These are phyloP conservation scores for Helicoverpa assulta DNA, from an alignment of 2,888 invertebrate genomes.

Conservation along the genomic window DNA sequence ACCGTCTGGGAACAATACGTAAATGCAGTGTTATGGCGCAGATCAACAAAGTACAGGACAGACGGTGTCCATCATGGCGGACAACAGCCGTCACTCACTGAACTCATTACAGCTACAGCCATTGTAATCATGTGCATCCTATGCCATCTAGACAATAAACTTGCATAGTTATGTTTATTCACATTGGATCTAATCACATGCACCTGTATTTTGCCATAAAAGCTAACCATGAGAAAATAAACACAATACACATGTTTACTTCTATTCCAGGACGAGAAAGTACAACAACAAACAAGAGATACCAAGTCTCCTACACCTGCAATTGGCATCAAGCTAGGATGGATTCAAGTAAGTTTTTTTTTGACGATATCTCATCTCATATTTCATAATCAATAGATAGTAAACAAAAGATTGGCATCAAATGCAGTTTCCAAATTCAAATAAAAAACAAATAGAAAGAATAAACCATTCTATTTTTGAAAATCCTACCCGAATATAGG, in stretches of 20 bases:
- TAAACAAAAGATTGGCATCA: not conserved
- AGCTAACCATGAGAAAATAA: not conserved
- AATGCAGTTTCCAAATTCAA: no score
- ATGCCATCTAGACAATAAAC: constrained; percentile 55
- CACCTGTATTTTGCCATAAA: constrained; percentile 49
- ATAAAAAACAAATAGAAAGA: no score
- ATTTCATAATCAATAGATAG: no score
- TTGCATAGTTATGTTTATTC: constrained; percentile 22
- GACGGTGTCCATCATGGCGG: constrained; percentile 66
- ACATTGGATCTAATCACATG: constrained; percentile 49
- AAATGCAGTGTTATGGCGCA: constrained; percentile 28
- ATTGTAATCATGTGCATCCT: constrained; percentile 62
- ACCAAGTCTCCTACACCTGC: constrained; percentile 86
- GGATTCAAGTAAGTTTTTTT: constrained; percentile 91
- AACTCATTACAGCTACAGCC: constrained; percentile 48
- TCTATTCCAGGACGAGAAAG: constrained; percentile 81
- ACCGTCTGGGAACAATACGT: constrained; percentile 41
- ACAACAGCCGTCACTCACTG: constrained; percentile 65
- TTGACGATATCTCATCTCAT: not conserved
- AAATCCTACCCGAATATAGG: no score
- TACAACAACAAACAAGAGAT: constrained; percentile 76
- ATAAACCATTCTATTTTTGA: no score
- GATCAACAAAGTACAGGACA: constrained; percentile 52
- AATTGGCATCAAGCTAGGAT: constrained; percentile 94
- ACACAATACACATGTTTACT: constrained; percentile 24